Percentiles rank a stretch among this genome's conserved stretches.
Conservation (phyloP, 2,888 invertebrate species). For the Cabera pusaria region DNA sequence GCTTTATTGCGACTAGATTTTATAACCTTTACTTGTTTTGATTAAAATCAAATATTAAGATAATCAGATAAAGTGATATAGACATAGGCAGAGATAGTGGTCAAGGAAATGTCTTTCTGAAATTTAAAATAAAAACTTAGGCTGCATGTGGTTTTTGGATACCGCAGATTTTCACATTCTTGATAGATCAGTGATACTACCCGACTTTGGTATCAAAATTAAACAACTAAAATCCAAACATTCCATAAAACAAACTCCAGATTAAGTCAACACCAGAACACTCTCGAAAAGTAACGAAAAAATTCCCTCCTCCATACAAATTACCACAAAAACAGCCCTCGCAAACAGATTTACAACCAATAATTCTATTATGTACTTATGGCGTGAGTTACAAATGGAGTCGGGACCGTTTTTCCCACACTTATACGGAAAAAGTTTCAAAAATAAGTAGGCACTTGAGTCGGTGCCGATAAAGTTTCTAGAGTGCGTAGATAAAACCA, state of each 20-base stretch:
- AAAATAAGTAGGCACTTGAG: conserved; percentile 24
- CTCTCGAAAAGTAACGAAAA: conserved; percentile 29
- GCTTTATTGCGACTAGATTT: conserved; percentile 1
- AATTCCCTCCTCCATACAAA: conserved; percentile 31
- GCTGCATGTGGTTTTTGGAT: too few species aligned
- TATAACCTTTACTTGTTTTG: too few species aligned
- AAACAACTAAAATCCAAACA: too few species aligned
- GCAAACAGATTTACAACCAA: conserved; percentile 37
- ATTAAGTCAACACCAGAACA: conserved; percentile 22
- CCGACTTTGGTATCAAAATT: too few species aligned
- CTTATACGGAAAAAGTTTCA: conserved; percentile 32
- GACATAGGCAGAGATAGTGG: too few species aligned
- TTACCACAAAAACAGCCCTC: conserved; percentile 36
- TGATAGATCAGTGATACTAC: too few species aligned
- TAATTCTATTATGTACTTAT: conserved; percentile 36
- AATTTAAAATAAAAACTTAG: too few species aligned
- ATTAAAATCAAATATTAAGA: too few species aligned
- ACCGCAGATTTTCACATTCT: too few species aligned
- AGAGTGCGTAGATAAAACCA: conserved; percentile 6
- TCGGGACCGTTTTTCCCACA: conserved; percentile 34
- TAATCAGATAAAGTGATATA: too few species aligned
- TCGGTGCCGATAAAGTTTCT: conserved; percentile 28
- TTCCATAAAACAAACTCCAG: conserved; percentile 1
- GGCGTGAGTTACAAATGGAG: conserved; percentile 33
- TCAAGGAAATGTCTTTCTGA: too few species aligned